These are phyloP conservation scores for Clarias batrachus DNA, from an alignment of 2,113 vertebrate species.

Conservation along the genomic window DNA sequence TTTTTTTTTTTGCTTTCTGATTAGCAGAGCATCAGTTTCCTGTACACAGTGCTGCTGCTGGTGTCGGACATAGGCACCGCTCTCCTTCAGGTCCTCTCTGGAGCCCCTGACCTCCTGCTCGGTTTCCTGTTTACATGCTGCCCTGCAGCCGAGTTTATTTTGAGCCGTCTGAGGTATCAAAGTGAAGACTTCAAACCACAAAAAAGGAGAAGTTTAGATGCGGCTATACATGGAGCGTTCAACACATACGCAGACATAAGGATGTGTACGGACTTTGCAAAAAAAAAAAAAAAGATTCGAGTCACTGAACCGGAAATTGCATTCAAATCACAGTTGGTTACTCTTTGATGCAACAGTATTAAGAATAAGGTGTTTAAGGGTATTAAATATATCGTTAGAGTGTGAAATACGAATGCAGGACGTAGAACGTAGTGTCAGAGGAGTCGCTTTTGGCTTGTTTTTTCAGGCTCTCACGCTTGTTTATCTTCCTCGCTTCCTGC, in stretches of 20 bases:
- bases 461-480: slow-evolving; percentile 34
- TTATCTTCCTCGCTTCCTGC: slow-evolving; percentile 49
- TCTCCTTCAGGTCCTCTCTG: slow-evolving; percentile 37
- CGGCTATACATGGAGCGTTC: not conserved
- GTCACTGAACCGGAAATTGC: not conserved
- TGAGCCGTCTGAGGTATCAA: slow-evolving; percentile 41
- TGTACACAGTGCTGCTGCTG: slow-evolving; percentile 25
- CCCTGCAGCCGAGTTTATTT: slow-evolving; percentile 56
- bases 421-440: not conserved
- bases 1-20: slow-evolving; percentile 41
- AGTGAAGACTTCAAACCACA: slow-evolving; percentile 25
- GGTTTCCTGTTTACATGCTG: slow-evolving; percentile 74
- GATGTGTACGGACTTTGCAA: not conserved
- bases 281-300: not conserved
- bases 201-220: slow-evolving; percentile 9
- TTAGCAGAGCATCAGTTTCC: slow-evolving; percentile 44
- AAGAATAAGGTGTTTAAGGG: not conserved
- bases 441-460: slow-evolving; percentile 12
- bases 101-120: slow-evolving; percentile 52
- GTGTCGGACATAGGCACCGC: slow-evolving; percentile 25
- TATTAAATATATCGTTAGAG: not conserved
- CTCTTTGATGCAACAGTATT: not conserved
- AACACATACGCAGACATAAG: not conserved
- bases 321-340: not conserved
- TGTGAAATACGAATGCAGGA: not conserved